Evolutionary conservation across 2,888 invertebrate species (phyloP), one percentile per base, ranked within the genome.

Genomic region (Hypomecis atomaria): DNA sequence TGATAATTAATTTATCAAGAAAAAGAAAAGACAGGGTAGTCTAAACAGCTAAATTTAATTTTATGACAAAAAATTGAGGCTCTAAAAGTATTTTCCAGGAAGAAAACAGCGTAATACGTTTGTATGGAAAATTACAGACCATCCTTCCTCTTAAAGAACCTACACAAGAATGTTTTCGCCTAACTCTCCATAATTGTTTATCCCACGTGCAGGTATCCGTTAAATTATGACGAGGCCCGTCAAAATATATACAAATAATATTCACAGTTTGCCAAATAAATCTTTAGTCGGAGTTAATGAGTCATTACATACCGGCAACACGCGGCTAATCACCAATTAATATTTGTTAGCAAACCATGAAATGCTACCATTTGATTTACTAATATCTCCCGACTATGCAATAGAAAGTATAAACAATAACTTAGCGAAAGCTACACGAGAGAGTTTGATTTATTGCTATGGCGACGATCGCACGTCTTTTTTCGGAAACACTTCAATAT

Each of bases 381-480:
- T 85, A 87, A 86, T 60, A 60, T 86, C 57, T 63, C 23, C 62
- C 66, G 67, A 36, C 62, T 55, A 65, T 71, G 79, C 80, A 85
- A 85, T 92, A 92, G 92, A 92, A 92, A 92, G 92, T 91, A 87
- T 88, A 89, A 90, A 92, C 92, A 92, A 92, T 92, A 90, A 88
- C 79, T 79, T 79, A 79, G 91, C 89, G 92, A 92, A 92, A 92
- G 92, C 86, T 84, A 82, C 81, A 79, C 75, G 77, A 78, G 92
- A 85, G 92, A 92, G 92, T 92, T 92, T 92, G 92, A 92, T 92
- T 92, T 91, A 92, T 91, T 75, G 82, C 77, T 76, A 72, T 76
- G 75, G 71, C 81, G 76, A 81, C 79, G 77, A 76, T 76, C 78
- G 77, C 84, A 81, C 82, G 86, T 88, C 86, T 80, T 85, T 89